phyloP scores from a whole-genome alignment of 2,888 invertebrate species.

The Tetanocera ferruginea region DNA sequence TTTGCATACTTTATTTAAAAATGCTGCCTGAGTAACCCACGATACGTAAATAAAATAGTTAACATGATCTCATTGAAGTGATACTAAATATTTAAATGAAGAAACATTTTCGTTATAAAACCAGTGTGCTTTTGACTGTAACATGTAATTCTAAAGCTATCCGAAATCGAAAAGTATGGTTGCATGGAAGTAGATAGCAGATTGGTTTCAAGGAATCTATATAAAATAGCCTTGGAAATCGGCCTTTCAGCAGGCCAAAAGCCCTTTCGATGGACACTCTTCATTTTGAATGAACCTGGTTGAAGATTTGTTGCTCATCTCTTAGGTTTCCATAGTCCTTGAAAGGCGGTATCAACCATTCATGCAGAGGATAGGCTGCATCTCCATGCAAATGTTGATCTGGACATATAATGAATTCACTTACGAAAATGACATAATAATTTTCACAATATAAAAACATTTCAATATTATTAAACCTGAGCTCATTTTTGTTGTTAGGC shows the following conservation, averaged over 20 bases:
- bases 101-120: no score
- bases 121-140: no score
- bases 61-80: no score
- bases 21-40: no score
- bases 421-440: background rate
- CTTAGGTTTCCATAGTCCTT: constrained; percentile 11
- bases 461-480: background rate
- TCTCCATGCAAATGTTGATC: constrained; percentile 32
- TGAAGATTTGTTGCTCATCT: constrained; percentile 8
- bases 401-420: constrained; percentile 5
- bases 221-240: constrained; percentile 1
- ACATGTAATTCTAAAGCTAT: no score
- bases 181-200: no score
- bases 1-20: no score
- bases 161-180: no score
- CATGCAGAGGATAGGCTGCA: constrained; percentile 25
- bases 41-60: no score
- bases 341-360: constrained; percentile 33
- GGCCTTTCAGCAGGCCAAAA: background rate
- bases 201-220: background rate
- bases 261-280: constrained; percentile 3
- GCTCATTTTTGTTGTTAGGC: constrained; percentile 14
- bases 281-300: constrained; percentile 12
- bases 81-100: no score
- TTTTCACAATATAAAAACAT: background rate